Evolutionary conservation across 2,113 vertebrate genomes (phyloP).

Genomic region (Ceyx margarethae): DNA sequence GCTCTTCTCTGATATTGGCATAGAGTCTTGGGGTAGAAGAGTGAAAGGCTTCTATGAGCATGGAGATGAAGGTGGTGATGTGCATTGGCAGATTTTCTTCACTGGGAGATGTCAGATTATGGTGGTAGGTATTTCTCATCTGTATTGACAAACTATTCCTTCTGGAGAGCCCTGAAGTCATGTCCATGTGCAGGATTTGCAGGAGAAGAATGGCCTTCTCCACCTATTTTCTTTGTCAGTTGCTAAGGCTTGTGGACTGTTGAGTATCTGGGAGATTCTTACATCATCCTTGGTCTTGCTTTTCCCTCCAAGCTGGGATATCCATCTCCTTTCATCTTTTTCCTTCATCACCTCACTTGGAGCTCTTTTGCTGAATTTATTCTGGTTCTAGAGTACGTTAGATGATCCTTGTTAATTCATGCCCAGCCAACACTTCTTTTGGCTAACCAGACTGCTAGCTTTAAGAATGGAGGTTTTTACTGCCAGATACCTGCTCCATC

Average conservation of each 20-base stretch:
- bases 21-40: neutral
- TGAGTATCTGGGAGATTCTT: neutral
- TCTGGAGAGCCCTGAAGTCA: neutral
- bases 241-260: neutral
- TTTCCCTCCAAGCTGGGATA: neutral
- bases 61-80: neutral
- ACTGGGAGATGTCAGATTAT: neutral
- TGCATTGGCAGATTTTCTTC: neutral
- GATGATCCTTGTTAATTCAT: neutral
- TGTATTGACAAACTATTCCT: neutral
- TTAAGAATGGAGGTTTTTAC: slow-evolving; percentile 48
- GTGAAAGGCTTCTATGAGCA: neutral
- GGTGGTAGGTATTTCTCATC: neutral
- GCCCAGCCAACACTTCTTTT: neutral
- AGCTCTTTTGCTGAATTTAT: neutral
- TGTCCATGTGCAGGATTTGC: neutral
- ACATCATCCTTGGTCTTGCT: neutral
- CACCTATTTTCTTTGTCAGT: neutral
- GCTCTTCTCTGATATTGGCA: neutral
- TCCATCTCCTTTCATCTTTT: neutral
- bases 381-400: neutral
- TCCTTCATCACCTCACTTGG: neutral
- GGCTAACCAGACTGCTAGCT: neutral
- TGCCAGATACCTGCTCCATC: slow-evolving; percentile 32
- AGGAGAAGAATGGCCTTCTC: neutral